Evolutionary conservation across 2,113 vertebrate species (phyloP).

Genomic region (Meles meles): DNA sequence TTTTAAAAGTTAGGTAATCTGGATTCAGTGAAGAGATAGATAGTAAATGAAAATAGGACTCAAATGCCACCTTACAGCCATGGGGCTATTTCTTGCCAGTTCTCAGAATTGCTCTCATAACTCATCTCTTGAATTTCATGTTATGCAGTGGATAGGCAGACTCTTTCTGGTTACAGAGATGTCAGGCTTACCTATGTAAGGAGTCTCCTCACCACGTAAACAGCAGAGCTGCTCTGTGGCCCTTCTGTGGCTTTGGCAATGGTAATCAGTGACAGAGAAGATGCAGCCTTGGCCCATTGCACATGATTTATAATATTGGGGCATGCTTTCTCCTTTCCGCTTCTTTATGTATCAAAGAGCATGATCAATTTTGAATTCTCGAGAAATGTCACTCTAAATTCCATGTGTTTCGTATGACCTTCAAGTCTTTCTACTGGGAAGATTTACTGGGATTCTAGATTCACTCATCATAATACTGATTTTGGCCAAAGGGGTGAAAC

Average conservation of each 20-base stretch:
- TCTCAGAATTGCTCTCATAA: slow-evolving; percentile 23
- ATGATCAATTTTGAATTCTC: slow-evolving; percentile 11
- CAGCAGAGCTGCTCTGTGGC: not conserved
- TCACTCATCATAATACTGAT: not conserved
- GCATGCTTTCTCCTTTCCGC: not conserved
- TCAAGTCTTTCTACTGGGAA: not conserved
- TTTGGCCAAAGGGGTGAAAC: not conserved
- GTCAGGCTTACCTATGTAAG: not conserved
- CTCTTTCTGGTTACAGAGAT: not conserved
- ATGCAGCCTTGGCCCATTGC: not conserved
- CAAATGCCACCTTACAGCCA: not conserved
- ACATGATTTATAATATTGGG: not conserved
- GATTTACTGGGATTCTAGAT: not conserved
- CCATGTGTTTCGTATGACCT: not conserved
- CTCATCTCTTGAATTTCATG: slow-evolving; percentile 42
- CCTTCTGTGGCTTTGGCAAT: not conserved
- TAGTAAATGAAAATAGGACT: slow-evolving; percentile 49
- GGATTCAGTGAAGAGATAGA: slow-evolving; percentile 24
- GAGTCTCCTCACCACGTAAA: not conserved
- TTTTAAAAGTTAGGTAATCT: slow-evolving; percentile 48
- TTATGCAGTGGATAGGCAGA: not conserved
- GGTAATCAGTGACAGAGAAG: not conserved
- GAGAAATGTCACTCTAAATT: not conserved
- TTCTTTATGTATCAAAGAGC: not conserved
- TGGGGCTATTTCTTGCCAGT: not conserved